Base-by-base conservation (phyloP, 2,888 invertebrate genomes). In the Ophion ellenae region DNA sequence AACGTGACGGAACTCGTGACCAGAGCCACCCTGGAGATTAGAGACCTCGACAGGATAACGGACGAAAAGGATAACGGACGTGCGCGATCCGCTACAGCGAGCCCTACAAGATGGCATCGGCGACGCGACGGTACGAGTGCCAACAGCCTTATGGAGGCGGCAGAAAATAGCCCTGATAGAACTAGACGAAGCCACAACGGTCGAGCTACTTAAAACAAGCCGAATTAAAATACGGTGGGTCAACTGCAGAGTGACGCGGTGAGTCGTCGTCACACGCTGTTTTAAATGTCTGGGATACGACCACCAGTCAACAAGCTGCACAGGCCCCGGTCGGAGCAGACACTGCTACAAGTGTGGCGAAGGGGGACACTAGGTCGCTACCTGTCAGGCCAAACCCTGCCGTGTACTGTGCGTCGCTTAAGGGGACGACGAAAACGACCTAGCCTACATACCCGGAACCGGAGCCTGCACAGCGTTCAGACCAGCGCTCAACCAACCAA, bases 261-360 rank as follows among this genome's bases (percentile, higher is more conserved):
- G 80, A 11, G 67, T 59, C 5, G 40, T 64, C 1, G 81, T 88
- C 7, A n/a, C 10, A 5, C 84, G 88, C 17, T 90, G 89, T 80
- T 89, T 70, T 73, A 84, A 79, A 59, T 90, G 89, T 47, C 47
- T 86, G 24, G 84, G 82, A 1, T 87, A 63, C 20, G 88, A 83
- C 9, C 85, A 87, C 32, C 63, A 61, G n/a, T 17, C 76, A 2
- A 63, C 47, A 14, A 64, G 67, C 57, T 87, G 87, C 69, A 71
- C 59, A 17, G 77, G 84, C 17, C 81, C 87, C 3, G 88, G 90
- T 61, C 40, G 89, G 45, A 84, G 83, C 36, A 69, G 64, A 1
- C 47, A 83, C 17, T 90, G 89, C 81, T 89, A 73, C 74, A 84
- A 79, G 63, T 90, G 89, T 67, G 89, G 89, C 7, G n/a, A 28